Percentiles rank a stretch among this genome's conserved stretches.
phyloP scores from a whole-genome alignment of 2,888 invertebrate species.

The Drosophila nr. medialis region DNA sequence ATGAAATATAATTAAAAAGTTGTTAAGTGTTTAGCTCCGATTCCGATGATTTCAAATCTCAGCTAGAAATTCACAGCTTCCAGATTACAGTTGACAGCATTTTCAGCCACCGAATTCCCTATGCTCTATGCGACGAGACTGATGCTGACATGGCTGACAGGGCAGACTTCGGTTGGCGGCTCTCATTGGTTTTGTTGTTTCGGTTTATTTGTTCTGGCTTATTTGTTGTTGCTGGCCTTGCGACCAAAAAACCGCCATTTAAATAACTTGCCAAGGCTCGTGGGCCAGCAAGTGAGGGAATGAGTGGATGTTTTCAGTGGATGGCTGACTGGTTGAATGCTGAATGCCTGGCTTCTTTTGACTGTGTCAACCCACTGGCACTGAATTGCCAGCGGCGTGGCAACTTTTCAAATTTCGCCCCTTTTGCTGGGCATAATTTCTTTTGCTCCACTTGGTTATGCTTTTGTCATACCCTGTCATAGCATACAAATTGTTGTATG shows the following conservation, averaged over 20 bases:
- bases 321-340: background rate
- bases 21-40: background rate
- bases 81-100: background rate
- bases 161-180: slow-evolving; percentile 3
- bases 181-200: slow-evolving; percentile 9
- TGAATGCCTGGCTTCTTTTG: slow-evolving; percentile 19
- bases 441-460: background rate
- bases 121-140: background rate
- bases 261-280: slow-evolving; percentile 55
- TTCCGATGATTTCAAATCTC: background rate
- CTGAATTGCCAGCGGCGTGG: slow-evolving; percentile 30
- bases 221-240: slow-evolving; percentile 15
- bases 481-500: background rate
- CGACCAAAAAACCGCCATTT: slow-evolving; percentile 60
- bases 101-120: background rate
- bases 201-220: background rate
- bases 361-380: slow-evolving; percentile 8
- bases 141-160: background rate
- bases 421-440: slow-evolving; percentile 17
- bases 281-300: slow-evolving; percentile 2
- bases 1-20: slow-evolving; percentile 13
- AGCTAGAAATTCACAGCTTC: background rate
- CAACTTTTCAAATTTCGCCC: slow-evolving; percentile 57
- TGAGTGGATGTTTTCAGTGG: background rate
- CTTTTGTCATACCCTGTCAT: background rate